These are phyloP conservation scores for Ceyx margarethae DNA, from an alignment of 2,113 vertebrate genomes.

Conservation along the genomic window DNA sequence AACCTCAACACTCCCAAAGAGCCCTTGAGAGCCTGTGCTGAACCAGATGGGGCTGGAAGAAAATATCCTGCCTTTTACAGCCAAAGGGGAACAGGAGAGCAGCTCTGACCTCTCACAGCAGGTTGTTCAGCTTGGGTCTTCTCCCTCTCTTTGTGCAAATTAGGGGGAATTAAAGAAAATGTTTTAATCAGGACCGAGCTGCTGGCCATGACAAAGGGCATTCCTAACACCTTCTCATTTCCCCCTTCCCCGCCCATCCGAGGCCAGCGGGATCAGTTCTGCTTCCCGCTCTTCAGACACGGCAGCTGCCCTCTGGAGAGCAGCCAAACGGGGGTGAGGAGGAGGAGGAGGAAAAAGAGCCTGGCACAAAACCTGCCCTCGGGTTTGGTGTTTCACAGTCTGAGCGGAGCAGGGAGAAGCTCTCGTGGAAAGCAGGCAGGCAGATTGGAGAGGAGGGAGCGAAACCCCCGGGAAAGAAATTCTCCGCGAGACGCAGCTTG, in stretches of 20 bases:
- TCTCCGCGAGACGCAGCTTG: constrained; percentile 55
- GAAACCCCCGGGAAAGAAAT: constrained; percentile 29
- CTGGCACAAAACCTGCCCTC: neutral
- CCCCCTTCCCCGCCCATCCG: neutral
- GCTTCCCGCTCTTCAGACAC: neutral
- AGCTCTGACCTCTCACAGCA: fast-evolving
- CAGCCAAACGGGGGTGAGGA: neutral
- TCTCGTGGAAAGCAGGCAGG: neutral
- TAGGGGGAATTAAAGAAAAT: neutral
- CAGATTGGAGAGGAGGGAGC: constrained; percentile 56
- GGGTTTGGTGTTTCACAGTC: neutral
- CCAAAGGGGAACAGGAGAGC: neutral
- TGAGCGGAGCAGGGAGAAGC: neutral
- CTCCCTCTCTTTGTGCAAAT: fast-evolving
- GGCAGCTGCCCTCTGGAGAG: neutral
- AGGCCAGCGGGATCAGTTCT: neutral
- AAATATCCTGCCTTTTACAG: fast-evolving
- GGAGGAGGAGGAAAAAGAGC: neutral
- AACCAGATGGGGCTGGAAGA: neutral
- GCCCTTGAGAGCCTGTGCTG: neutral
- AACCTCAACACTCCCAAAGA: neutral
- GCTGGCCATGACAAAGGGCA: too few relatives aligned
- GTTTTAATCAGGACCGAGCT: neutral
- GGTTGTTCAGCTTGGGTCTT: neutral
- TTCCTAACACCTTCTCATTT: too few relatives aligned